Percentiles rank a stretch among this genome's conserved stretches.
phyloP scores from a whole-genome alignment of 2,888 invertebrate species.

The Argyresthia goedartella region DNA sequence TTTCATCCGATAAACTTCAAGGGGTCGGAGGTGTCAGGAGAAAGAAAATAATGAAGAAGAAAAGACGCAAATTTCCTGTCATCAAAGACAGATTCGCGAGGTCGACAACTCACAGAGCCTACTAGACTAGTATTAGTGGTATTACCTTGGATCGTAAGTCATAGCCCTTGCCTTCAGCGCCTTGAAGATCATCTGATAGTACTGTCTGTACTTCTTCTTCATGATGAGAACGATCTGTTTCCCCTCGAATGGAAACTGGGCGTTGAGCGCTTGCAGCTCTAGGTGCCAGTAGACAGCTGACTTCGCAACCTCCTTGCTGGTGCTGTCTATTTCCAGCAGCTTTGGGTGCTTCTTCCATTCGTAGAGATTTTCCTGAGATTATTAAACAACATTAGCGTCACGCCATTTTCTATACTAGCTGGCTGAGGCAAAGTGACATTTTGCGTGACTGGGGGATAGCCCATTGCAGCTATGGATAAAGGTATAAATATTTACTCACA shows the following conservation, averaged over 20 bases:
- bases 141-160: conserved; percentile 58
- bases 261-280: conserved; percentile 35
- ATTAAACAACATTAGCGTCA: background rate
- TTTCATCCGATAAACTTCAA: no score
- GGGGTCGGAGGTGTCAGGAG: no score
- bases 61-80: no score
- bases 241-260: conserved; percentile 54
- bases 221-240: conserved; percentile 60
- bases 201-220: conserved; percentile 61
- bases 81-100: no score
- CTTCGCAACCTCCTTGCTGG: conserved; percentile 55
- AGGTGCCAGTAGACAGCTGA: conserved; percentile 58
- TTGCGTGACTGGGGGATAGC: no score
- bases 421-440: no score
- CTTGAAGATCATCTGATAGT: conserved; percentile 64
- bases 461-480: no score
- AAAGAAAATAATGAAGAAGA: no score
- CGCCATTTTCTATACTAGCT: no score
- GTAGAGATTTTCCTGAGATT: conserved; percentile 48
- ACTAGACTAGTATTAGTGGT: no score
- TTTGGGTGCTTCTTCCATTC: conserved; percentile 63
- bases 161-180: conserved; percentile 56
- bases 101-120: no score
- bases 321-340: conserved; percentile 52
- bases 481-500: no score